A percentile compares a stretch with the other conserved stretches of the same genome.
Conservation (phyloP, 2,888 invertebrate species). For the Drosophila macrothrix region DNA sequence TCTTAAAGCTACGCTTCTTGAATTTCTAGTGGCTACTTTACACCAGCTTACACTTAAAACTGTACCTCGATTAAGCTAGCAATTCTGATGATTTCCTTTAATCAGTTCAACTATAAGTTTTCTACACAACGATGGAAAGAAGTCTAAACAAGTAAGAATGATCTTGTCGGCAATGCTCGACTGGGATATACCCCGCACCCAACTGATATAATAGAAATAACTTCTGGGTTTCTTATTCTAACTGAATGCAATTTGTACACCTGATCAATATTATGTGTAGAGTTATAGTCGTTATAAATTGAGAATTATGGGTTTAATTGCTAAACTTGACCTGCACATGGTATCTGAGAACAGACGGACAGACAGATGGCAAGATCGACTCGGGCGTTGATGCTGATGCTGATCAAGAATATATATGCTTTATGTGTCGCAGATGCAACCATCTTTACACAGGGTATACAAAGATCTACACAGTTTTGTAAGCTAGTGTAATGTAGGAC, state of each 20-base stretch:
- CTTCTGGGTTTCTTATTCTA: too few species aligned
- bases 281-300: neutral
- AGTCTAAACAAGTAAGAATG: neutral
- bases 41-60: slow-evolving; percentile 3
- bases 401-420: neutral
- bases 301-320: neutral
- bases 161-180: neutral
- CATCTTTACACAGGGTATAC: neutral
- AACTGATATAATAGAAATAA: neutral
- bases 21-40: neutral
- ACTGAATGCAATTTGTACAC: too few species aligned
- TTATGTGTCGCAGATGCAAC: neutral
- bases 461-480: neutral
- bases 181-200: neutral
- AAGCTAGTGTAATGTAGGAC: slow-evolving; percentile 6
- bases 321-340: neutral
- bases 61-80: neutral
- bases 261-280: too few species aligned
- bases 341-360: too few species aligned
- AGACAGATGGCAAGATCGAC: neutral
- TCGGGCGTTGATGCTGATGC: neutral
- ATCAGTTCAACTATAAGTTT: neutral
- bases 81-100: neutral
- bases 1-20: slow-evolving; percentile 3
- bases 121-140: neutral